A percentile compares a stretch with the other conserved stretches of the same genome.
phyloP scores from a whole-genome alignment of 2,113 vertebrate species.

The Columbina picui region DNA sequence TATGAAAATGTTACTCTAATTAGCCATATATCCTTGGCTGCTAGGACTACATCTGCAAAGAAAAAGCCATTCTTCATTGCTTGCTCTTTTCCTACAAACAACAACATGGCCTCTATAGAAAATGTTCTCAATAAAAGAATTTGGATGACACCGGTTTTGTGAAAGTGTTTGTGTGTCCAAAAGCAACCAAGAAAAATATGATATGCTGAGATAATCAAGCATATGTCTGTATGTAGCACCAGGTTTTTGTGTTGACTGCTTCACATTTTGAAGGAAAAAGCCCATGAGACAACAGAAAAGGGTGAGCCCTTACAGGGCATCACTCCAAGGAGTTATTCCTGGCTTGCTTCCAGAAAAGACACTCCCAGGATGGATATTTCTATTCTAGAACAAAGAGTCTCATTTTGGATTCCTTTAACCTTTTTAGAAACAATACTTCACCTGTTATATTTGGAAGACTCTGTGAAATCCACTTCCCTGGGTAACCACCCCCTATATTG shows the following conservation, averaged over 20 bases:
- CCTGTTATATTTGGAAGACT: background rate
- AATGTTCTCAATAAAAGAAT: background rate
- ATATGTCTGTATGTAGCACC: background rate
- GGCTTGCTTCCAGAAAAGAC: background rate
- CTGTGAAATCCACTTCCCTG: background rate
- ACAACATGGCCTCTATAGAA: background rate
- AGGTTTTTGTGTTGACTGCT: background rate
- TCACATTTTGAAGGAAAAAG: background rate
- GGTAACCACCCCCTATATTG: background rate
- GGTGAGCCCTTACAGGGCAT: background rate
- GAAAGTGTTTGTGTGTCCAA: background rate
- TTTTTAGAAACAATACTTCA: slow-evolving; percentile 9
- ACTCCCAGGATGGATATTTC: background rate
- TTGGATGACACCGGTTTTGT: background rate
- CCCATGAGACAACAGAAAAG: background rate
- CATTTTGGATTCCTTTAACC: background rate
- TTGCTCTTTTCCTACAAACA: background rate
- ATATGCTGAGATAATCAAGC: background rate
- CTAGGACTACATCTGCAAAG: background rate
- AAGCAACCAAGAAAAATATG: background rate
- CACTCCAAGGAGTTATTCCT: background rate
- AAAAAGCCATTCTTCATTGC: background rate
- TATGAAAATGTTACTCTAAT: background rate
- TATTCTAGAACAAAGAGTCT: background rate
- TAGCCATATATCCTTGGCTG: background rate